Evolutionary conservation across 1,140 invertebrate genomes (phyloP), one percentile per base, ranked within the genome.

Genomic region (Drosophila jambulina): DNA sequence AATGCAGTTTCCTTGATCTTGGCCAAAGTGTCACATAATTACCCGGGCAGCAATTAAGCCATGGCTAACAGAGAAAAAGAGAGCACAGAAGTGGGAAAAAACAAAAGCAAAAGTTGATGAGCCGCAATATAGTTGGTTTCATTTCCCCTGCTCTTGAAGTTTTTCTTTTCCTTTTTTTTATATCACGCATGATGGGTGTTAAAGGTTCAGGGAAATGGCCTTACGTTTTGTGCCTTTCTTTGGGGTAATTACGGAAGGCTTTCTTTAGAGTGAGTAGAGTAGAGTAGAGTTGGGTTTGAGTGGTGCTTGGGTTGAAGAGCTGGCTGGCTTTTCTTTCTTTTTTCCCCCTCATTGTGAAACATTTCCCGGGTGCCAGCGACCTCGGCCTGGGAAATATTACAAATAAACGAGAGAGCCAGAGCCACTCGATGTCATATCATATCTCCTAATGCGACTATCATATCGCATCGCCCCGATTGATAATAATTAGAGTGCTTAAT

Each of bases 71-170:
- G 19, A 36, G 32, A 29, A 36, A 40, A 25, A 53, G 27, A 34
- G 17, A 62, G 46, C 25, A 36, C n/a, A 51, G 10, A 51, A 19
- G n/a, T 17, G 25, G 0, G 12, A 57, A 61, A 57, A 83, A 69
- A 57, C 48, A 63, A 80, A 70, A 80, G 67, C 78, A 78, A 77
- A 60, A 84, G 67, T 69, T 80, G 78, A 85, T 84, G 78, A 81
- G 82, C 67, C 71, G 76, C 64, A 46, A 40, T 75, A 61, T 62
- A 65, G 60, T 69, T 49, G 51, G 68, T 60, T 72, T 59, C 54
- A 32, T 72, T 74, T 49, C 29, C 21, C 49, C 51, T 23, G 32
- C 19, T 29, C 9, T 71, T 34, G 5, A n/a, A 25, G 21, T 38
- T 38, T 54, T 51, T 32, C 49, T 32, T 54, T 2, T 23, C 17